Evolutionary conservation across 1,140 invertebrate species (phyloP).

Genomic region (Pseudomyrmex flavicornis): DNA sequence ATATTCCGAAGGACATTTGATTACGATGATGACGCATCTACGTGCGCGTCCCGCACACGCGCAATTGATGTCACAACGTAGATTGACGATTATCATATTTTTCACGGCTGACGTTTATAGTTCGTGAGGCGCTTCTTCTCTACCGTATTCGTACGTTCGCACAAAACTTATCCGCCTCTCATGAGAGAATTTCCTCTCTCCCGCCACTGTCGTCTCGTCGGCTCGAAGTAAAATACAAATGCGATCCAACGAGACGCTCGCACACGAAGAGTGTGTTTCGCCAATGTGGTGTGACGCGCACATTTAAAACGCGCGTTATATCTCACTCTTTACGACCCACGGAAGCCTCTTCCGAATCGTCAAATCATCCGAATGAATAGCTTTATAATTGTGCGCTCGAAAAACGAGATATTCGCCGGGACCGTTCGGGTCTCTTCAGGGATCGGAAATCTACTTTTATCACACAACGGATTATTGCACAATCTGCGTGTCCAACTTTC

Average conservation of each 20-base stretch:
- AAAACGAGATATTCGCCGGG: conserved; percentile 9
- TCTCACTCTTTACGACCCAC: conserved; percentile 49
- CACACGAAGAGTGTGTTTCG: conserved; percentile 44
- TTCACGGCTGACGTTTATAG: conserved; percentile 62
- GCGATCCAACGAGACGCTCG: conserved; percentile 51
- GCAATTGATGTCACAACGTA: conserved; percentile 20
- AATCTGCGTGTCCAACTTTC: not conserved
- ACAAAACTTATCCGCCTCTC: conserved; percentile 40
- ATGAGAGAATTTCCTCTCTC: conserved; percentile 46
- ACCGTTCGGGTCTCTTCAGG: not conserved
- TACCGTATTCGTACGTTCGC: conserved; percentile 47
- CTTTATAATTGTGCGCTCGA: conserved; percentile 32
- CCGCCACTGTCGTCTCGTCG: conserved; percentile 12
- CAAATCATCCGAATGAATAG: conserved; percentile 39
- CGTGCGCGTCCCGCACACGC: not conserved
- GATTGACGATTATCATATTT: conserved; percentile 65
- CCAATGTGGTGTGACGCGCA: conserved; percentile 26
- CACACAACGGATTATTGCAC: not conserved
- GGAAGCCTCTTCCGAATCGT: conserved; percentile 41
- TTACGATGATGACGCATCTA: conserved; percentile 11
- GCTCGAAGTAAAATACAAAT: conserved; percentile 45
- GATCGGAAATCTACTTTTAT: not conserved
- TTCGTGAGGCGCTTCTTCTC: conserved; percentile 33
- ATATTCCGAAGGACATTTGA: not conserved
- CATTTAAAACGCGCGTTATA: conserved; percentile 41